Conservation (phyloP, 2,113 vertebrate species). For the Psilopsiagon aymara region DNA sequence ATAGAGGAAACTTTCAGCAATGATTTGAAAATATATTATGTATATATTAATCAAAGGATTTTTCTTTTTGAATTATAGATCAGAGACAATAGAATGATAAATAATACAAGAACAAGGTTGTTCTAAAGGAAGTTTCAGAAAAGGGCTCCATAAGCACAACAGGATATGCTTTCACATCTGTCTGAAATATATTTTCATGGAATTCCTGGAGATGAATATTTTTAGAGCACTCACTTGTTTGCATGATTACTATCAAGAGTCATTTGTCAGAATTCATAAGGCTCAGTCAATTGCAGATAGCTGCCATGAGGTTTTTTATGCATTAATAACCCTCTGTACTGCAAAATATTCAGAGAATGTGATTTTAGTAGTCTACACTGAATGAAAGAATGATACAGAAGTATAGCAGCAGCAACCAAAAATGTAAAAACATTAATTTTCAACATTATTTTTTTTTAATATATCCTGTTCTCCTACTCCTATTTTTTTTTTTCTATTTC, state of each 20-base stretch:
- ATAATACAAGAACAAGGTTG: slow-evolving; percentile 13
- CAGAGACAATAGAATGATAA: slow-evolving; percentile 41
- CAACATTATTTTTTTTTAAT: not conserved
- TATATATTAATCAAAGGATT: not conserved
- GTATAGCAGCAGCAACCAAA: not conserved
- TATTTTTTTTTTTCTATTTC: not conserved
- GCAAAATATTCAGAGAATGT: not conserved
- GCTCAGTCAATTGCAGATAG: not conserved
- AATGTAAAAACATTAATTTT: not conserved
- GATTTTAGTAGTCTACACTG: not conserved
- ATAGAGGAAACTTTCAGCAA: not conserved
- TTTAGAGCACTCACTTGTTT: not conserved
- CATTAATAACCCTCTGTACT: not conserved
- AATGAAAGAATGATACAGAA: not conserved
- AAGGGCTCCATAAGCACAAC: not conserved
- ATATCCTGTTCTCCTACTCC: not conserved
- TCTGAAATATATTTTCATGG: not conserved
- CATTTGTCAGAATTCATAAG: not conserved
- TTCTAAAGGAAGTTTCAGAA: not conserved
- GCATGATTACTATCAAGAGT: not conserved
- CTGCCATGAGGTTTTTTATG: not conserved
- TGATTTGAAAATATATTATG: not conserved
- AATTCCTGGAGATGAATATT: not conserved
- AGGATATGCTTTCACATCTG: not conserved
- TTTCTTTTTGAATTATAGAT: slow-evolving; percentile 39